These are phyloP conservation scores for Odontothrips loti DNA, from an alignment of 2,888 invertebrate species.

Conservation along the genomic window DNA sequence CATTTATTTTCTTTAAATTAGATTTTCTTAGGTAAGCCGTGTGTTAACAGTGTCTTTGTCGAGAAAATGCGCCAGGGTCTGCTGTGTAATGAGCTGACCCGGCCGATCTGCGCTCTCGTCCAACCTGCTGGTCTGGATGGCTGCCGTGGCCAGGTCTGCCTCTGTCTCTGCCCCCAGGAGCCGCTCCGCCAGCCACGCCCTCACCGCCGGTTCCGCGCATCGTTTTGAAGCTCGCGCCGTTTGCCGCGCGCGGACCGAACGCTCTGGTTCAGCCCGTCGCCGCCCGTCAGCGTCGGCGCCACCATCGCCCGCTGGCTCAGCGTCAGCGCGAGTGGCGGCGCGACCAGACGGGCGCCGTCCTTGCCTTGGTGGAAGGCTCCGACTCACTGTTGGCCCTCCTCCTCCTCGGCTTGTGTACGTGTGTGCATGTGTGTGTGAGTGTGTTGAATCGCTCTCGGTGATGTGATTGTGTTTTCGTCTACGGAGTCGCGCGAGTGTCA, in stretches of 20 bases:
- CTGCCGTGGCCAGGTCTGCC: not conserved
- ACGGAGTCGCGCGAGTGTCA: not conserved
- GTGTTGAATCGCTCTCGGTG: conserved; percentile 16
- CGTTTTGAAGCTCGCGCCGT: not conserved
- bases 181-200: not conserved
- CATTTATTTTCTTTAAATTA: too few species aligned
- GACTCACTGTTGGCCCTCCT: not conserved
- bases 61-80: too few species aligned
- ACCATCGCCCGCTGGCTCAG: not conserved
- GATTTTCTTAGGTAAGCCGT: too few species aligned
- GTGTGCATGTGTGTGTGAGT: too few species aligned
- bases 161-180: too few species aligned
- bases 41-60: too few species aligned
- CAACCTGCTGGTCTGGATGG: not conserved
- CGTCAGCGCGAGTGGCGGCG: too few species aligned
- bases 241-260: not conserved
- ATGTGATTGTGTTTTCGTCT: conserved; percentile 19
- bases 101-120: not conserved
- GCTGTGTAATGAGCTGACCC: too few species aligned
- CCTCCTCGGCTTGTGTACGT: not conserved
- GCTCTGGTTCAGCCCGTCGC: too few species aligned
- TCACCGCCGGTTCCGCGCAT: not conserved
- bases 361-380: conserved; percentile 1
- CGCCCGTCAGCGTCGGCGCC: not conserved
- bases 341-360: not conserved